Percentiles rank a stretch among this genome's conserved stretches.
Evolutionary conservation across 2,113 vertebrate genomes (phyloP).

Genomic region (Dasyornis broadbenti): DNA sequence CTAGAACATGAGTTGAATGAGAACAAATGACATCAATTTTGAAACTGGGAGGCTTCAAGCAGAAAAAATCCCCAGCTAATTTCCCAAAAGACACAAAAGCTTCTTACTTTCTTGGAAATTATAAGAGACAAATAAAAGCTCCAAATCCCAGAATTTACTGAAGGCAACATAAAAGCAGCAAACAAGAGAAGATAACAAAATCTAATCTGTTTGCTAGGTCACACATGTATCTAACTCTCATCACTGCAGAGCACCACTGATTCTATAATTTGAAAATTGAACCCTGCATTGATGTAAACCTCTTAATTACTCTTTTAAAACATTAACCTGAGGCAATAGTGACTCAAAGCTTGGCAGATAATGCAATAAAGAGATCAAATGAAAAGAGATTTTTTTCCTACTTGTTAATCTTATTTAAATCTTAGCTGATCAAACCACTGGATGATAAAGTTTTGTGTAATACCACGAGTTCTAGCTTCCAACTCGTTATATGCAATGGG

Average conservation of each 20-base stretch:
- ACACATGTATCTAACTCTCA: neutral
- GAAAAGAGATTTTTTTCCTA: neutral
- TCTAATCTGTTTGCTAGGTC: neutral
- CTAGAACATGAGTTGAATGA: neutral
- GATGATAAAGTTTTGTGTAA: neutral
- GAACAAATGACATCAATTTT: neutral
- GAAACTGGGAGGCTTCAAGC: neutral
- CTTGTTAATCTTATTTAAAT: neutral
- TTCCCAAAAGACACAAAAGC: neutral
- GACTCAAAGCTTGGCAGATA: neutral
- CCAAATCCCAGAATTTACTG: neutral
- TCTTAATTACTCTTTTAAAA: neutral
- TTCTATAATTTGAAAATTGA: neutral
- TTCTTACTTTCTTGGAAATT: neutral
- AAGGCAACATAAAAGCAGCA: neutral
- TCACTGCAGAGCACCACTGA: neutral
- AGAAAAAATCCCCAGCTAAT: neutral
- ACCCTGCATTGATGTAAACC: neutral
- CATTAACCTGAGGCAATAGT: neutral
- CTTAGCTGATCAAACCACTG: neutral
- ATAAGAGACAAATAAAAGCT: neutral
- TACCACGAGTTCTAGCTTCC: neutral
- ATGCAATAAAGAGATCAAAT: neutral
- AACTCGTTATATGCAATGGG: neutral
- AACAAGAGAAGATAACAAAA: neutral